Evolutionary conservation across 2,797 vertebrate genomes (phyloP), one percentile per base, ranked within the genome.

Genomic region (Chelon labrosus): DNA sequence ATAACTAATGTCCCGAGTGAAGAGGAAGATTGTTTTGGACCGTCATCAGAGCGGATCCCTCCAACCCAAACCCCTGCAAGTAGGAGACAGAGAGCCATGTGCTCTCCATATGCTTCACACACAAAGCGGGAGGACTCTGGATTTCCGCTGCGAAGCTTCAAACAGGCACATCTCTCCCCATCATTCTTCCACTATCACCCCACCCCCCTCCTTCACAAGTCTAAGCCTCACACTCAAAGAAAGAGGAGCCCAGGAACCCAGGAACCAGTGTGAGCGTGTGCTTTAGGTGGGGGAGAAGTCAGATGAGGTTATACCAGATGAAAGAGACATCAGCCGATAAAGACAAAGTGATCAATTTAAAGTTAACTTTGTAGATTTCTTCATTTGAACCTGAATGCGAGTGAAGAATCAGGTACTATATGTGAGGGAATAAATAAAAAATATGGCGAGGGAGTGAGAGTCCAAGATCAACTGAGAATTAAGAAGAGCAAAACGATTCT

Each of bases 21-120:
- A 75, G 85, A 80, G 78, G 82, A 75, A 85, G 87, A 89, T 91
- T 88, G 75, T 89, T 78, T 92, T 93, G 92, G 92, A 88, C 51
- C 73, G 3, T 84, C 89, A 91, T 93, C 93, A 93, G 85, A 93
- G 92, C 60, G 10, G 41, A 50, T 22, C 52, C 57, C 46, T 38
- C 55, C 41, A 73, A 72, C 46, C 59, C 38, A 44, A 87, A 75
- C 61, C 42, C 61, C 58, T 55, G 62, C 44, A 61, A 73, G 69
- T 8, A 16, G 27, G 31, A 69, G 65, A 66, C 49, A 65, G 56
- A 57, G 5, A 52, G 54, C 82, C 92, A 93, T 89, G 83, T 94
- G 93, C 62, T 78, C 67, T 78, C 88, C 92, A 93, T 65, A 92
- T 94, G 92, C 81, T 84, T 56, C 85, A 77, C 82, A 77, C 57